Conservation (phyloP, 2,113 vertebrate species). For the Uropsilus gracilis region DNA sequence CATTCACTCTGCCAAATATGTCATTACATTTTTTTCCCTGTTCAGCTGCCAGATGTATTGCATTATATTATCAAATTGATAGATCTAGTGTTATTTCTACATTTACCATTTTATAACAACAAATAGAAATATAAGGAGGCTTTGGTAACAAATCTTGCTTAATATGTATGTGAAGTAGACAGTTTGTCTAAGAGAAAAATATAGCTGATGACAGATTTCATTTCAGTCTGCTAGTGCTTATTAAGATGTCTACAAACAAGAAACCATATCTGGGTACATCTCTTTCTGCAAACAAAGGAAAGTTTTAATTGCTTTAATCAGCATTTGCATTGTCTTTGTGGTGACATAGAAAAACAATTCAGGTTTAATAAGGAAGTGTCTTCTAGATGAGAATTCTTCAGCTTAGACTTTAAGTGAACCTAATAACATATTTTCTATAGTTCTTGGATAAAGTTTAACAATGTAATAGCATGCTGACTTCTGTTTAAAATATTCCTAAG, state of each 20-base stretch:
- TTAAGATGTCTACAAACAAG: constrained; percentile 96
- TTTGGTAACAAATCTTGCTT: constrained; percentile 93
- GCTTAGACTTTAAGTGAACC: constrained; percentile 73
- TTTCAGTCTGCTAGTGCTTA: constrained; percentile 96
- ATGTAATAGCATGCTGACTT: constrained; percentile 60
- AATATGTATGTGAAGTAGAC: constrained; percentile 92
- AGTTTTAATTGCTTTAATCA: constrained; percentile 99
- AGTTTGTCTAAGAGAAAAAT: constrained; percentile 92
- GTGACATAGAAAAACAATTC: constrained; percentile 95
- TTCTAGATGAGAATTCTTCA: constrained; percentile 89
- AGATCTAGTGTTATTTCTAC: constrained; percentile 87
- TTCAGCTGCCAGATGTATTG: constrained; percentile 85
- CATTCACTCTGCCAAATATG: constrained; percentile 83
- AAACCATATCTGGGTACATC: constrained; percentile 89
- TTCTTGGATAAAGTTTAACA: constrained; percentile 78
- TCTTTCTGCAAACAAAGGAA: constrained; percentile 94
- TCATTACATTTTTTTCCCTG: constrained; percentile 84
- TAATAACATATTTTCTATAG: constrained; percentile 78
- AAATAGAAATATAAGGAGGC: constrained; percentile 87
- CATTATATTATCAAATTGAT: constrained; percentile 87
- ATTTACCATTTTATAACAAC: constrained; percentile 87
- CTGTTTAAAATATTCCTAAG: constrained; percentile 77
- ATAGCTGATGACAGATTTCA: constrained; percentile 97
- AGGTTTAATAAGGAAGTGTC: constrained; percentile 90
- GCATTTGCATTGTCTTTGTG: constrained; percentile 93